A percentile compares a stretch with the other conserved stretches of the same genome.
Conservation (phyloP, 2,113 vertebrate genomes). For the Triplophysa siluroides region DNA sequence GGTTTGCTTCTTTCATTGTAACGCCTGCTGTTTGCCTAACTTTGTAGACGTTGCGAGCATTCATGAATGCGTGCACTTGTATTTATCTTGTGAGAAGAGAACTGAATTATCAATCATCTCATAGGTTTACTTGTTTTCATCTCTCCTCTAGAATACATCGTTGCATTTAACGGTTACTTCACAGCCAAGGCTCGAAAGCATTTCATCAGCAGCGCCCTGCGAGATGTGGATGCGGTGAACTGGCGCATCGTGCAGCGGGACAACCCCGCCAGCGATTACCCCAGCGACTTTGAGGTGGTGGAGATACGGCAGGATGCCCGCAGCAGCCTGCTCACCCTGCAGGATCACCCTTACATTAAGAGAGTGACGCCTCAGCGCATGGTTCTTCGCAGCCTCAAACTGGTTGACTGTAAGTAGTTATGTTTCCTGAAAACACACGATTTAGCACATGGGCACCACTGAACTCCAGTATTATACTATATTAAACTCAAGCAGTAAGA, state of each 20-base stretch:
- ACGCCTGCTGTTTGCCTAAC: background rate
- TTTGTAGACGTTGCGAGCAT: background rate
- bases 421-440: no score
- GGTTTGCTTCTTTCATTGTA: background rate
- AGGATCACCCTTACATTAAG: conserved; percentile 95
- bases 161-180: conserved; percentile 88
- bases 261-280: conserved; percentile 95
- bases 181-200: conserved; percentile 92
- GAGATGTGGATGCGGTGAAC: conserved; percentile 77
- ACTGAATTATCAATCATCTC: background rate
- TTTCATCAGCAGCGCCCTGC: conserved; percentile 92
- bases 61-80: background rate
- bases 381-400: conserved; percentile 92
- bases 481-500: no score
- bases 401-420: conserved; percentile 81
- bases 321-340: conserved; percentile 81
- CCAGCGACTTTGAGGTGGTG: conserved; percentile 96
- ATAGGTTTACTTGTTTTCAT: conserved; percentile 41
- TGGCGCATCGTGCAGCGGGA: conserved; percentile 93
- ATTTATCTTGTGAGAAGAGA: background rate
- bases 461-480: no score
- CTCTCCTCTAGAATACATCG: conserved; percentile 86
- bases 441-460: background rate
- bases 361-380: conserved; percentile 92
- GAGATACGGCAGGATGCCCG: conserved; percentile 86